These are phyloP conservation scores for Blera fallax DNA, from an alignment of 2,888 invertebrate genomes.

Conservation along the genomic window DNA sequence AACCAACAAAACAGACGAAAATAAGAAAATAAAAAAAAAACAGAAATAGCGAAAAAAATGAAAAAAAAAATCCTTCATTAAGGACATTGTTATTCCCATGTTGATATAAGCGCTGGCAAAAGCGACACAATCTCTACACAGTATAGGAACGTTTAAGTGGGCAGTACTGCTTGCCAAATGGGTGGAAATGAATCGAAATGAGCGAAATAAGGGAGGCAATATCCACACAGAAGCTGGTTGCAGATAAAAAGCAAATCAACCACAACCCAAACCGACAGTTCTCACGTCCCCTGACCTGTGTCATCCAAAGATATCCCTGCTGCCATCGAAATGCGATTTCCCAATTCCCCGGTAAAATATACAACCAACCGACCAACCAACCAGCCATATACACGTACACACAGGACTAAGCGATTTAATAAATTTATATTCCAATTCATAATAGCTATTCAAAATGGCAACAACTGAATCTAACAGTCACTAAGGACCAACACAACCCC, in stretches of 20 bases:
- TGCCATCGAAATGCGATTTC: slow-evolving; percentile 24
- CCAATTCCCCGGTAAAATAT: slow-evolving; percentile 37
- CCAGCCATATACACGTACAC: neutral
- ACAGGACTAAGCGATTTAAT: slow-evolving; percentile 59
- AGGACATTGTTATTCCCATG: slow-evolving; percentile 71
- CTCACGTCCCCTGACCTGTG: slow-evolving; percentile 47
- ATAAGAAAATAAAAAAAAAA: slow-evolving; percentile 1
- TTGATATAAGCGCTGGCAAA: slow-evolving; percentile 65
- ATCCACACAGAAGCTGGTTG: slow-evolving; percentile 17
- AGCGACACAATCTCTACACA: slow-evolving; percentile 59
- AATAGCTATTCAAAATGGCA: slow-evolving; percentile 57
- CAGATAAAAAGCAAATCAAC: slow-evolving; percentile 33
- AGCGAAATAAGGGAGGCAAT: neutral
- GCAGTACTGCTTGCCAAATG: slow-evolving; percentile 15
- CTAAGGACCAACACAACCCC: neutral
- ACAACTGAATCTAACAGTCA: neutral
- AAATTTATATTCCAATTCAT: slow-evolving; percentile 64
- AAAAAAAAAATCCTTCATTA: slow-evolving; percentile 65
- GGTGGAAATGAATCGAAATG: slow-evolving; percentile 37
- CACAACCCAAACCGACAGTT: slow-evolving; percentile 1
- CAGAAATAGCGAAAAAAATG: slow-evolving; percentile 18
- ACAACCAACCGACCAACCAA: no score
- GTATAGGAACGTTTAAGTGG: slow-evolving; percentile 55
- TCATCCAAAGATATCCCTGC: slow-evolving; percentile 26
- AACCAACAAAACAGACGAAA: slow-evolving; percentile 48